A percentile compares a stretch with the other conserved stretches of the same genome.
These are phyloP conservation scores for Podarcis muralis DNA, from an alignment of 2,113 vertebrate genomes.

Conservation along the genomic window DNA sequence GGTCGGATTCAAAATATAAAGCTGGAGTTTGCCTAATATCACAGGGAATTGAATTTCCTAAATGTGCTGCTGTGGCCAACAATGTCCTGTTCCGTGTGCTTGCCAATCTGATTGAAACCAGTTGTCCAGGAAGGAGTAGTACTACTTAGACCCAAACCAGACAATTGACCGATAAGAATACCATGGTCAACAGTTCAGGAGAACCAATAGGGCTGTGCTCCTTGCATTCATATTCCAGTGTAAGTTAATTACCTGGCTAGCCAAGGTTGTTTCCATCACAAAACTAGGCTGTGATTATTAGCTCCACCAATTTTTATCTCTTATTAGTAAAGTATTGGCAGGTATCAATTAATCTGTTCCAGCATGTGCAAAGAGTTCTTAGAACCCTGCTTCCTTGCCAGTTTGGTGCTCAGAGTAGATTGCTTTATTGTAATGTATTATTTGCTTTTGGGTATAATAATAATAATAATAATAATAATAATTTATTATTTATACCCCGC, in stretches of 20 bases:
- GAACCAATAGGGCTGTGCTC: neutral
- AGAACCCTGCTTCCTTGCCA: neutral
- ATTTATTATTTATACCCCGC: no score
- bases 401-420: neutral
- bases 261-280: no score
- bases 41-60: no score
- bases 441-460: conserved; percentile 9
- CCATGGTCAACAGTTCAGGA: neutral
- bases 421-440: neutral
- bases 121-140: no score
- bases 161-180: neutral
- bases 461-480: no score
- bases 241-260: neutral
- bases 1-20: no score
- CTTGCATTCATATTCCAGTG: neutral
- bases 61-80: no score
- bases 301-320: neutral
- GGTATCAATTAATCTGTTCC: neutral
- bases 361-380: conserved; percentile 3
- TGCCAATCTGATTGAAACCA: no score
- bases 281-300: neutral
- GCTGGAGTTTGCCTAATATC: no score
- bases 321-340: neutral
- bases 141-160: neutral
- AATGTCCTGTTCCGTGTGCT: no score